Conservation (phyloP, 1,140 invertebrate species). For the Neotoxoptera formosana region DNA sequence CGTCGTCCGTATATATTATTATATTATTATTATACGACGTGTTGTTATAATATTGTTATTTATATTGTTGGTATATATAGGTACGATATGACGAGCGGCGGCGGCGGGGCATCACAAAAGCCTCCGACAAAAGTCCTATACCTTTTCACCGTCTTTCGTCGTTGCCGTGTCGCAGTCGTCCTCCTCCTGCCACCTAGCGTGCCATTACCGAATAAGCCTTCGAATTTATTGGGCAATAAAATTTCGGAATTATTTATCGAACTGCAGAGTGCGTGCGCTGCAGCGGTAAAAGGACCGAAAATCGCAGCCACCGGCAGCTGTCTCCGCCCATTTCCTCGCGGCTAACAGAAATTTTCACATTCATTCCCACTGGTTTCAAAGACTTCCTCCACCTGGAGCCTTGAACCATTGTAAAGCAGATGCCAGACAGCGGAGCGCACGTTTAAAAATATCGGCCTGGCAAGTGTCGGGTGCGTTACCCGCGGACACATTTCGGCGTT, state of each 20-base stretch:
- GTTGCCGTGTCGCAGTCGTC: background rate
- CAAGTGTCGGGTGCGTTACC: background rate
- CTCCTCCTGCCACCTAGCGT: background rate
- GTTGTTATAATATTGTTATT: too few relatives aligned
- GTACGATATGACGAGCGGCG: too few relatives aligned
- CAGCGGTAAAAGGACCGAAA: conserved; percentile 36
- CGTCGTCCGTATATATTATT: conserved; percentile 28
- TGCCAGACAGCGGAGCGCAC: background rate
- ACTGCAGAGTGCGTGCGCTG: background rate
- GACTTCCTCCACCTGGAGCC: conserved; percentile 52
- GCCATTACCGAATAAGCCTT: conserved; percentile 20
- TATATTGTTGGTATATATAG: too few relatives aligned
- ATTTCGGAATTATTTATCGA: conserved; percentile 27
- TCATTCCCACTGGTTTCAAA: conserved; percentile 7
- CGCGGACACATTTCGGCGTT: conserved; percentile 7
- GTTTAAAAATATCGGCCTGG: conserved; percentile 37
- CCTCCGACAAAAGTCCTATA: background rate
- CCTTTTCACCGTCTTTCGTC: background rate
- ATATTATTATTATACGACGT: background rate
- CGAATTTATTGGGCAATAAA: conserved; percentile 54
- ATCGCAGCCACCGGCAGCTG: conserved; percentile 46
- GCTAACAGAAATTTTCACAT: conserved; percentile 40
- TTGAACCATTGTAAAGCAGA: background rate
- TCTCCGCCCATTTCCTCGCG: conserved; percentile 53
- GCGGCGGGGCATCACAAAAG: background rate